Evolutionary conservation across 2,888 invertebrate genomes (phyloP).

Genomic region (Venusia cambrica): DNA sequence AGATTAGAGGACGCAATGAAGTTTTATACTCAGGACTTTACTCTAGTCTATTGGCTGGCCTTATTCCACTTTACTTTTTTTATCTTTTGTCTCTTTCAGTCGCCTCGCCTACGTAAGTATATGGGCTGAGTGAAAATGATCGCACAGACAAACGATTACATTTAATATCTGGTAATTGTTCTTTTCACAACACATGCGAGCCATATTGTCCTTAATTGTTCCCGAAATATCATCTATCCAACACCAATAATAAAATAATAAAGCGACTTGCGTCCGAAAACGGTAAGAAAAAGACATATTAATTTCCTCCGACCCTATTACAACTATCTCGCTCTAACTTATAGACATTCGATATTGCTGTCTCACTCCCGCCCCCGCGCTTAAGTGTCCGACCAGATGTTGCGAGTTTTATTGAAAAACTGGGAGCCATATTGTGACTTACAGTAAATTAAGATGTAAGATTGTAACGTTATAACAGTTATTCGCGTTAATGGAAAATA

Average conservation of each 20-base stretch:
- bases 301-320: constrained; percentile 60
- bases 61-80: too few species aligned
- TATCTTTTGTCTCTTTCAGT: too few species aligned
- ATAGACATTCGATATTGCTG: constrained; percentile 27
- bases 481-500: constrained; percentile 38
- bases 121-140: too few species aligned
- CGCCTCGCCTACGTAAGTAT: too few species aligned
- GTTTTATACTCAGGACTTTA: too few species aligned
- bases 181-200: not conserved
- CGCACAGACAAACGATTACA: too few species aligned
- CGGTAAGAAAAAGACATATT: constrained; percentile 77
- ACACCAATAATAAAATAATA: constrained; percentile 75
- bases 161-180: constrained; percentile 1
- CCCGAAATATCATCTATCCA: constrained; percentile 31
- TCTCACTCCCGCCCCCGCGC: constrained; percentile 62
- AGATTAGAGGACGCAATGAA: too few species aligned
- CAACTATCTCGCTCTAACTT: constrained; percentile 43
- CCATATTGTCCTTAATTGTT: constrained; percentile 37
- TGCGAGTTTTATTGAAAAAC: constrained; percentile 78
- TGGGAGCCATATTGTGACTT: constrained; percentile 71
- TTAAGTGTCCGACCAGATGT: constrained; percentile 76
- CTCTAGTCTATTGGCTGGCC: too few species aligned
- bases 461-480: constrained; percentile 39
- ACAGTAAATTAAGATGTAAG: constrained; percentile 78
- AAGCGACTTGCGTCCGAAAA: constrained; percentile 52